A percentile compares a stretch with the other conserved stretches of the same genome.
These are phyloP conservation scores for Montipora foliosa DNA, from an alignment of 64 coral and sea anemone species.

Conservation along the genomic window DNA sequence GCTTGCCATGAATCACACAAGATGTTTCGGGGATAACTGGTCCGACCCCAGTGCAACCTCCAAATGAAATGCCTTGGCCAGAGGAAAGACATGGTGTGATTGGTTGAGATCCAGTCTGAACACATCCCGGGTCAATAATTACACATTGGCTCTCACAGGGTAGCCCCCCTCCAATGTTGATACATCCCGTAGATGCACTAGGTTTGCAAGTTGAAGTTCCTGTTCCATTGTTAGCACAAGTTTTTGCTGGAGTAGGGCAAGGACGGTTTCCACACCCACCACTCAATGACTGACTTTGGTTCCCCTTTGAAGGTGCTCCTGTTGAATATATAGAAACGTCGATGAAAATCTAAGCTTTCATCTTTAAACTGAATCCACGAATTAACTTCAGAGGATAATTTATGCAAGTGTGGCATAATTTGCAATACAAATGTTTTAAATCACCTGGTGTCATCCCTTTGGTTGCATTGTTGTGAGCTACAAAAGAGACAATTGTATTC, in stretches of 20 bases:
- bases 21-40: not conserved
- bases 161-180: not conserved
- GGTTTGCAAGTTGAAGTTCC: not conserved
- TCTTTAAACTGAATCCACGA: not conserved
- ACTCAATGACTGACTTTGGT: conserved; percentile 7
- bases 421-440: not conserved
- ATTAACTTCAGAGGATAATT: no score
- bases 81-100: not conserved
- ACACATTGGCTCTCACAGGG: not conserved
- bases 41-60: conserved; percentile 6
- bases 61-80: not conserved
- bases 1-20: conserved; percentile 43
- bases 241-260: not conserved
- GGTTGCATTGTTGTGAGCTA: no score
- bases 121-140: conserved; percentile 22
- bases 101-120: conserved; percentile 9
- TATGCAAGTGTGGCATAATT: no score
- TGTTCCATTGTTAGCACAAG: not conserved
- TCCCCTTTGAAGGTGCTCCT: not conserved
- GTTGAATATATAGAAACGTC: not conserved
- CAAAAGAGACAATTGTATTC: no score
- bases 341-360: not conserved
- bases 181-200: not conserved
- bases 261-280: not conserved
- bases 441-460: not conserved